Evolutionary conservation across 2,113 vertebrate genomes (phyloP), one percentile per base, ranked within the genome.

Genomic region (Myotis davidii): DNA sequence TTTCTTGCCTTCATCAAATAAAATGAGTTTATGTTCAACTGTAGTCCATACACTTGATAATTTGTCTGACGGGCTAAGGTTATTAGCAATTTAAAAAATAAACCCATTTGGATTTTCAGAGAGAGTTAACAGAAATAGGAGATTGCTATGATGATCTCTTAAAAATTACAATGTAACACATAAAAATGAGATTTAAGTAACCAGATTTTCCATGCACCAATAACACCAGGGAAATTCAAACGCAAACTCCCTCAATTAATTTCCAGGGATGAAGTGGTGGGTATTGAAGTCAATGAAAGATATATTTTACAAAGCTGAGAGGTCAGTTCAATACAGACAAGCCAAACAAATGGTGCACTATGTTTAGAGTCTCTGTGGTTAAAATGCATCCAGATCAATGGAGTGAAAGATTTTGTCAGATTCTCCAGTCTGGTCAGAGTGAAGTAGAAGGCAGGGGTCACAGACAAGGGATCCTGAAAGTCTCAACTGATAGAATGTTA

Each of bases 141-240:
- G 98, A 97, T 97, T 98, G 97, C 97, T 97, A 54, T 97, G 90
- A 98, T 98, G 98, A 98, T 98, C 98, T 98, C 97, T 98, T 98
- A 98, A 98, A 98, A 98, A 98, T 98, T 98, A 98, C 96, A 97
- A 96, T 98, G 85, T 97, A 98, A 94, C 92, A 97, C 88, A 97
- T 97, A 98, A 97, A 18, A 96, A 95, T 96, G 96, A 97, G 97
- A 95, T 97, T 97, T 98, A 98, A 98, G 93, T 98, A 98, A 98
- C 97, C 97, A 90, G 96, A 96, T 97, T 97, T 98, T 95, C 81
- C 89, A 96, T 98, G 98, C 88, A 96, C 92, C 95, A 96, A 5
- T 92, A 98, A 98, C 97, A 97, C 97, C 96, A 96, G 95, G 88
- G 96, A 98, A 97, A 98, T 97, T 98, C 48, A 79, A 97, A 98